A percentile compares a stretch with the other conserved stretches of the same genome.
Evolutionary conservation across 2,888 invertebrate species (phyloP).

Genomic region (Pheosia tremula): DNA sequence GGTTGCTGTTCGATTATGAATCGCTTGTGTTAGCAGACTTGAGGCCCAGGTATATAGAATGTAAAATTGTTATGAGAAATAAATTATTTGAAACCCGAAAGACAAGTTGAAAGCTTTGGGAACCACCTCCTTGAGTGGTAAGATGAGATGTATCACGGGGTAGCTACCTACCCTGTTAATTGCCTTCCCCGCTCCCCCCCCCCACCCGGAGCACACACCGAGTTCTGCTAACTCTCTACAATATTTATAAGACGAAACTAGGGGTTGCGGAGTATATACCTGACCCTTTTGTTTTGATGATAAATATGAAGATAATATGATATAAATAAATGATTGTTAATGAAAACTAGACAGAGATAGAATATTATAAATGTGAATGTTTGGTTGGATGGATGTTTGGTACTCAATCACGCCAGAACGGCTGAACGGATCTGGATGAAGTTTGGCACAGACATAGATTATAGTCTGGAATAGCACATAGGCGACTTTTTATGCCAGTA

Average conservation of each 20-base stretch:
- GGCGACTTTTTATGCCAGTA: too few species aligned
- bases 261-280: constrained; percentile 13
- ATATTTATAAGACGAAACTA: constrained; percentile 43
- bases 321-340: neutral
- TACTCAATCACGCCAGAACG: too few species aligned
- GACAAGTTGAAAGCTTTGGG: constrained; percentile 26
- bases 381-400: too few species aligned
- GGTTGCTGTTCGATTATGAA: too few species aligned
- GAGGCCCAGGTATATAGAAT: too few species aligned
- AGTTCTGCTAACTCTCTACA: constrained; percentile 41
- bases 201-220: constrained; percentile 27
- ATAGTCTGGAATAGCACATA: too few species aligned
- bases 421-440: too few species aligned
- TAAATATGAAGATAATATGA: neutral
- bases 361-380: too few species aligned
- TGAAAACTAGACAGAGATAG: constrained; percentile 13
- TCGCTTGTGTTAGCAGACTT: too few species aligned
- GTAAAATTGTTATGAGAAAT: too few species aligned
- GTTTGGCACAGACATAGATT: too few species aligned
- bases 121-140: constrained; percentile 19
- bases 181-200: constrained; percentile 37
- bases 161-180: constrained; percentile 38
- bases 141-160: constrained; percentile 34
- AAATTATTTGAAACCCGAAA: too few species aligned
- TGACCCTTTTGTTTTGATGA: constrained; percentile 9